Evolutionary conservation across 2,113 vertebrate species (phyloP), one percentile per base, ranked within the genome.

Genomic region (Dascyllus trimaculatus): DNA sequence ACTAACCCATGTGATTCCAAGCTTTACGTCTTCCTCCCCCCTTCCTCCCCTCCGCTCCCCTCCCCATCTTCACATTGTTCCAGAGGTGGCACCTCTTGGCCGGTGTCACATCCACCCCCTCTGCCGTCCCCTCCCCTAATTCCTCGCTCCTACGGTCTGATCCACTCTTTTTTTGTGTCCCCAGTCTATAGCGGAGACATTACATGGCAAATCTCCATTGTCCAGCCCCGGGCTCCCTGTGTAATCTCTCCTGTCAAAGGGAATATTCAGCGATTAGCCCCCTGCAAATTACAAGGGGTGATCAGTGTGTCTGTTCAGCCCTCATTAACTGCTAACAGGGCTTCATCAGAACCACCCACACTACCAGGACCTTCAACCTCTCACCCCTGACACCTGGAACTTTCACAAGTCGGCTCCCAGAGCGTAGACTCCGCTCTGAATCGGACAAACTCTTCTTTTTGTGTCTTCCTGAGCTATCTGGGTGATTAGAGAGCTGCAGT

Each of bases 241-340:
- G 89, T 93, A 93, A 94, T 93, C 91, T 91, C 89, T 76, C 89
- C 91, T 87, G 89, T 94, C 88, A 89, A 88, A 86, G 85, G 82
- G 91, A 92, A 92, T 89, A 89, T 86, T 85, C 83, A 75, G 88
- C 87, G 94, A 95, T 95, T 93, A 94, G 85, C 90, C 86, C 85
- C 85, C 66, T 48, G 75, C 88, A 91, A 92, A 91, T 93, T 91
- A 91, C 87, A 88, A 89, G 87, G 80, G 88, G 85, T 91, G 89
- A 93, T 93, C 88, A 85, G 80, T 79, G 87, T 88, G 90, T 92
- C 92, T 86, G 80, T 92, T 89, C 85, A 89, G 81, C 80, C 87
- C 89, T 92, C 84, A 92, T 90, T 91, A 90, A 89, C 83, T 88
- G 87, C 90, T 85, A 91, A 92, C 91, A 90, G 90, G 75, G 76